phyloP scores from a whole-genome alignment of 2,113 vertebrate species.

The Poecilia latipinna region DNA sequence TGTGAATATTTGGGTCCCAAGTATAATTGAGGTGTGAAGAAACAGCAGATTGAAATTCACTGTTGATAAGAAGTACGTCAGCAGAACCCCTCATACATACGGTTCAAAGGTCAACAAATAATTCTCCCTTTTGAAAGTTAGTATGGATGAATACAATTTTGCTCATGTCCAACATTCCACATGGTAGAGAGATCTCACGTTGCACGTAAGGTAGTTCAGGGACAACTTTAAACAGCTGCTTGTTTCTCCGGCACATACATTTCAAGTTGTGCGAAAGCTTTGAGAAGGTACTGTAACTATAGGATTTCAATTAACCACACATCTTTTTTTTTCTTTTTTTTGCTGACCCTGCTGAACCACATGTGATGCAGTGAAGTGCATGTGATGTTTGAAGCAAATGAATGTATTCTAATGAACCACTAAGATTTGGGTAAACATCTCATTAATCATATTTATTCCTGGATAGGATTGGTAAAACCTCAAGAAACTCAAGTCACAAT shows the following conservation, averaged over 20 bases:
- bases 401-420: background rate
- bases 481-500: background rate
- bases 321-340: background rate
- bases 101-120: background rate
- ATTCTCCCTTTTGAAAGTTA: background rate
- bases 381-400: conserved; percentile 15
- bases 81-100: no score
- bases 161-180: no score
- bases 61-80: background rate
- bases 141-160: no score
- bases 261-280: background rate
- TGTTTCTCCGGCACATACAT: background rate
- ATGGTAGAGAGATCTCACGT: no score
- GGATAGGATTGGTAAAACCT: background rate
- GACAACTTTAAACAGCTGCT: no score
- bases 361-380: background rate
- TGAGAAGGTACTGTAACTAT: no score
- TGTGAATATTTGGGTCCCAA: background rate
- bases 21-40: background rate
- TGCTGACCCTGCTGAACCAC: conserved; percentile 10
- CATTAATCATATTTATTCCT: background rate
- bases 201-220: no score
- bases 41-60: background rate
- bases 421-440: background rate
- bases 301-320: background rate